Conservation (phyloP, 1,140 invertebrate species). For the Drosophila dunni region DNA sequence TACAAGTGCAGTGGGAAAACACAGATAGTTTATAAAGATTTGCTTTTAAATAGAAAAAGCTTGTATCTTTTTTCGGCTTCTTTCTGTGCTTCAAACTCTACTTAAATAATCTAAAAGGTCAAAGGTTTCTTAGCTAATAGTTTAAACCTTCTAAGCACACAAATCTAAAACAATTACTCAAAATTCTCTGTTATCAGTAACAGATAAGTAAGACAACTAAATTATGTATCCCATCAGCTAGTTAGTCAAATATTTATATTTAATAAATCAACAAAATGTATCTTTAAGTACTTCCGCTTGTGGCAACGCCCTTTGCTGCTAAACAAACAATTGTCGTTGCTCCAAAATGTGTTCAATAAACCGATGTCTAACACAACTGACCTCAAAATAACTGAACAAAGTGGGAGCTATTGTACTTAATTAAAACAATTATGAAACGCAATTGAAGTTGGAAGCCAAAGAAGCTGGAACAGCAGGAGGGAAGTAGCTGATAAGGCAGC, state of each 20-base stretch:
- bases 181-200: background rate
- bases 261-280: slow-evolving; percentile 34
- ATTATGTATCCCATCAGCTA: background rate
- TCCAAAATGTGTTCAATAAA: slow-evolving; percentile 25
- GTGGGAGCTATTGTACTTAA: slow-evolving; percentile 44
- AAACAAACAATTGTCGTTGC: slow-evolving; percentile 15
- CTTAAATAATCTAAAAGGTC: too few relatives aligned
- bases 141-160: too few relatives aligned
- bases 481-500: slow-evolving; percentile 1
- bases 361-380: slow-evolving; percentile 31
- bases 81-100: too few relatives aligned
- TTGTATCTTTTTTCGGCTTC: too few relatives aligned
- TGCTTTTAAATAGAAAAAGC: too few relatives aligned
- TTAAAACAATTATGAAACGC: slow-evolving; percentile 29
- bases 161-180: too few relatives aligned
- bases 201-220: background rate
- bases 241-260: slow-evolving; percentile 10
- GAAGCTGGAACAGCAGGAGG: slow-evolving; percentile 2
- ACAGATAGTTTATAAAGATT: background rate
- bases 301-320: slow-evolving; percentile 17
- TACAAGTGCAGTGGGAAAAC: background rate
- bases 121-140: too few relatives aligned
- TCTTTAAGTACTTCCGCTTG: slow-evolving; percentile 15
- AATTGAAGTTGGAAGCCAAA: background rate
- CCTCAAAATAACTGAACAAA: slow-evolving; percentile 28